Evolutionary conservation across 1,140 invertebrate genomes (phyloP), one percentile per base, ranked within the genome.

Genomic region (Wiebesia pumilae): DNA sequence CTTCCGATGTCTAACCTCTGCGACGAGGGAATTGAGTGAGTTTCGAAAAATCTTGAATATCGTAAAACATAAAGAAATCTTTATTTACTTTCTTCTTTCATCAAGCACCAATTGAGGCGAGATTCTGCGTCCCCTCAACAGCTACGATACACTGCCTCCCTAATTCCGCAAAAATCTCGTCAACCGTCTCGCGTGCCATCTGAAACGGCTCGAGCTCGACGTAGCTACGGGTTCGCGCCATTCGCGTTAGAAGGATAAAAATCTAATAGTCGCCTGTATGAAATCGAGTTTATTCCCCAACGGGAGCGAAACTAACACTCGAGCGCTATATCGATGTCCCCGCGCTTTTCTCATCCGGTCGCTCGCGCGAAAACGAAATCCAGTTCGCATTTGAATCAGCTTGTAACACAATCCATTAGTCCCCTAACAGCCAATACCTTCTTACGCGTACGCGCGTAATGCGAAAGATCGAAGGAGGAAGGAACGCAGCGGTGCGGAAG

Each of bases 351-450:
- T 73, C 33, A 47, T 58, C 47, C 88, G 51, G 51, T 10, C 9
- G 4, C 38, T 30, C 90, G 88, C 89, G 89, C 82, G 85, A 78
- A 87, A 92, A 91, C 91, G 91, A 93, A 93, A 93, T 93, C 92
- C 91, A 91, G 91, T 92, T 93, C 93, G 92, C 91, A 93, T 93
- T 92, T 93, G 92, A 93, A 93, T 93, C 91, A 93, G 90, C 80
- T 90, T 84, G 91, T 93, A 93, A 93, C 91, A 90, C 90, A 93
- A 93, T 93, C 93, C 92, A 93, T 93, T 93, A 93, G 92, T 24
- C 90, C 75, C 65, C 90, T 92, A 93, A 93, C 92, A 93, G 91
- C 92, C 92, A 93, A 93, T 93, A 91, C 91, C 65, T 91, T 90
- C 87, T 81, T 82, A 86, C n/a, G n/a, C 35, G 51, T 43, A 27